phyloP scores from a whole-genome alignment of 2,888 invertebrate genomes.

The Herminia tarsipennalis region DNA sequence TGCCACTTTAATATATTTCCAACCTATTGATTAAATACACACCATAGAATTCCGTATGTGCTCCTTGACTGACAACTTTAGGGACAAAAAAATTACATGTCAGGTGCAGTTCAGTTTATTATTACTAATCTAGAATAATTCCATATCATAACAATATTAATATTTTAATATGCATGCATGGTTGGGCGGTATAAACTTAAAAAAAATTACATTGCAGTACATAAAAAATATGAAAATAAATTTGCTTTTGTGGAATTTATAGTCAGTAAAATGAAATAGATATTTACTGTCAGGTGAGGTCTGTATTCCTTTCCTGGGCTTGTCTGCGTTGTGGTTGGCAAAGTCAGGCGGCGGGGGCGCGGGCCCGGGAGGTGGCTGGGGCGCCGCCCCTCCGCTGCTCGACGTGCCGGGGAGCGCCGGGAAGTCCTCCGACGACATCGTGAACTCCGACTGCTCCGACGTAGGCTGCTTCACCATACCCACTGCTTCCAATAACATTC shows the following conservation, averaged over 20 bases:
- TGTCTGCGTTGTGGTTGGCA: slow-evolving; percentile 72
- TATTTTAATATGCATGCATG: slow-evolving; percentile 24
- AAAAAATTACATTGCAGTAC: not conserved
- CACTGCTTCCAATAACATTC: slow-evolving; percentile 78
- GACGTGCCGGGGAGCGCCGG: slow-evolving; percentile 99
- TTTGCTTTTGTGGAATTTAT: not conserved
- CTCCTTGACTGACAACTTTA: slow-evolving; percentile 76
- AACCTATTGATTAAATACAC: slow-evolving; percentile 60
- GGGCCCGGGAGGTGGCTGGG: slow-evolving; percentile 47
- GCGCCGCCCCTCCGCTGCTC: slow-evolving; percentile 79
- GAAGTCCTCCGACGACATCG: slow-evolving; percentile 99
- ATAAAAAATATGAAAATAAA: not conserved
- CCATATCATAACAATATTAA: slow-evolving; percentile 22
- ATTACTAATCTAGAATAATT: slow-evolving; percentile 31
- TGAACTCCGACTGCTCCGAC: slow-evolving; percentile 96
- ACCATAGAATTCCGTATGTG: slow-evolving; percentile 76
- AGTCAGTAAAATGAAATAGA: not conserved
- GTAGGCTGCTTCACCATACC: slow-evolving; percentile 98
- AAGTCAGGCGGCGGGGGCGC: slow-evolving; percentile 52
- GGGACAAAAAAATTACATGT: slow-evolving; percentile 62
- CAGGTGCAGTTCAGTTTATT: slow-evolving; percentile 46
- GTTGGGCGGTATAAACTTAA: not conserved
- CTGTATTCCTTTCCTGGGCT: slow-evolving; percentile 94
- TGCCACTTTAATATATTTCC: slow-evolving; percentile 52
- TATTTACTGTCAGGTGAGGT: slow-evolving; percentile 95